These are phyloP conservation scores for Pachycephus smyrnensis DNA, from an alignment of 2,888 invertebrate genomes.

Conservation along the genomic window DNA sequence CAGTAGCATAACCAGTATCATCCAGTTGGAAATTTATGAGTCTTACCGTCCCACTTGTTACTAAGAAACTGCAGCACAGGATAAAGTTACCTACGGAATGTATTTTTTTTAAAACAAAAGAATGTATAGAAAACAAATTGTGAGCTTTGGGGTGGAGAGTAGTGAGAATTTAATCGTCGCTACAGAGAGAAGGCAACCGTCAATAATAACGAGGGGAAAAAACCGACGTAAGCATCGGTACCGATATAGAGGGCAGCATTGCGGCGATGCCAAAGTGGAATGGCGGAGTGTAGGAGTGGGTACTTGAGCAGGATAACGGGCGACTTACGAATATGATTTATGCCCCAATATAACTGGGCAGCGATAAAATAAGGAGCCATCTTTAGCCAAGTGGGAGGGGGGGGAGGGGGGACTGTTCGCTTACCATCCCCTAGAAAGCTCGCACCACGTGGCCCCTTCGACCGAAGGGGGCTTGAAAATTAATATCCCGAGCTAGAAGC, in stretches of 20 bases:
- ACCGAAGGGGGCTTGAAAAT: constrained; percentile 30
- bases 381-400: constrained; percentile 4
- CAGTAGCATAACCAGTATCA: no score
- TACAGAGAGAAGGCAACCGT: constrained; percentile 4
- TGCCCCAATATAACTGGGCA: constrained; percentile 53
- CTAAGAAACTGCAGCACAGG: no score
- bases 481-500: constrained; percentile 31
- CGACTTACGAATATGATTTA: constrained; percentile 61
- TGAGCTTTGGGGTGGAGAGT: no score
- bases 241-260: constrained; percentile 27
- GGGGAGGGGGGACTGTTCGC: no score
- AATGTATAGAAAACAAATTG: no score
- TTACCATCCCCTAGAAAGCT: no score
- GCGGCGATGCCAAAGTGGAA: constrained; percentile 15
- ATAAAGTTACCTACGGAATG: no score
- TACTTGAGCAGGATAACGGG: constrained; percentile 36
- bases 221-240: neutral
- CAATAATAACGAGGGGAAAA: constrained; percentile 4
- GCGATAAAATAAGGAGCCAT: constrained; percentile 54
- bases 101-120: no score
- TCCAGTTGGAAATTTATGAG: no score
- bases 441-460: constrained; percentile 17
- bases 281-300: constrained; percentile 10
- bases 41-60: no score
- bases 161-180: no score